Evolutionary conservation across 2,888 invertebrate species (phyloP).

Genomic region (Aspidiotus destructor): DNA sequence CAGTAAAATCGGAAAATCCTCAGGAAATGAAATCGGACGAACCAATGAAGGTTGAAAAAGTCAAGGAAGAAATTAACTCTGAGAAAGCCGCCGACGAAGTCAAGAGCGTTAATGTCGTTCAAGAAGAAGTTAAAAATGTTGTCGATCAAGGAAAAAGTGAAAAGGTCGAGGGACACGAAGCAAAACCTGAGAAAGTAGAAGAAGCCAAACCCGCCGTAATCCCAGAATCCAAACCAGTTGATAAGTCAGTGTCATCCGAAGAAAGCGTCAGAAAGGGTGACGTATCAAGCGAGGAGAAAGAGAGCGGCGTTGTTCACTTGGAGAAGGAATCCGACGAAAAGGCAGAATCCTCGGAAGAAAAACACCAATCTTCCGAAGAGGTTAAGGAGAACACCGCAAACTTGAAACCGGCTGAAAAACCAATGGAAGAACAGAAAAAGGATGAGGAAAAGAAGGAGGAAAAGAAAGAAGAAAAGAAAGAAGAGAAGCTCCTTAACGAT

Average conservation of each 20-base stretch:
- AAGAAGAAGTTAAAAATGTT: conserved; percentile 12
- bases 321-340: conserved; percentile 33
- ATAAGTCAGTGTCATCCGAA: conserved; percentile 34
- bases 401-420: conserved; percentile 16
- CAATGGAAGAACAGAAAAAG: conserved; percentile 24
- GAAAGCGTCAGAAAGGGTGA: neutral
- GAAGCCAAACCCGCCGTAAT: conserved; percentile 33
- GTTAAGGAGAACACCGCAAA: conserved; percentile 13
- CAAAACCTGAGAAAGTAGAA: conserved; percentile 36
- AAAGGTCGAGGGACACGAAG: conserved; percentile 37
- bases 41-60: conserved; percentile 29
- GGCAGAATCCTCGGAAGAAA: conserved; percentile 3
- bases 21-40: conserved; percentile 34
- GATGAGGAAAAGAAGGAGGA: conserved; percentile 35
- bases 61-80: conserved; percentile 30
- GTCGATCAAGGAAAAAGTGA: conserved; percentile 10
- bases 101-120: conserved; percentile 24
- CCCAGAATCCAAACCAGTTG: conserved; percentile 19
- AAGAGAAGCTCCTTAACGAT: conserved; percentile 35
- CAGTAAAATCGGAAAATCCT: conserved; percentile 22
- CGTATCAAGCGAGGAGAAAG: conserved; percentile 32
- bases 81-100: conserved; percentile 26
- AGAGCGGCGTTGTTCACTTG: conserved; percentile 11
- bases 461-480: conserved; percentile 37
- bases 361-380: conserved; percentile 19